Base-by-base conservation (phyloP, 2,888 invertebrate species). In the Apotomis turbidana region DNA sequence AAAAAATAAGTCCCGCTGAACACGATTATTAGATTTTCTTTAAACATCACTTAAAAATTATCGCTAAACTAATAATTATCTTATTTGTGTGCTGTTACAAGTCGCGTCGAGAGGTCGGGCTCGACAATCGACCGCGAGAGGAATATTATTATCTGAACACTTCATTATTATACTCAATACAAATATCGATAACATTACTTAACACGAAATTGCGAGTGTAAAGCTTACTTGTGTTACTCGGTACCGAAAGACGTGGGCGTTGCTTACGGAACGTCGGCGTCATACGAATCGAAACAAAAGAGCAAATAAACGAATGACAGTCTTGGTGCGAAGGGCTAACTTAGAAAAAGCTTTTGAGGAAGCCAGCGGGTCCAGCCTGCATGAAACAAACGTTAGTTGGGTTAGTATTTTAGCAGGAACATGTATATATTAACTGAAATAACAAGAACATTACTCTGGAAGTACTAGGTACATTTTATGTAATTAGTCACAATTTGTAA, bases 331-430 rank as follows among this genome's bases (percentile, higher is more conserved):
- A 87, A 90, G 89, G 87, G 87, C 84, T 90, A 91, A 91, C 88
- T 97, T 97, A 97, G 96, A 97, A 97, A 95, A 97, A 97, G 96
- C 97, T 97, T 95, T 97, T 97, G 93, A 97, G 96, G 96, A 97
- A 97, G 94, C 97, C 97, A 94, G 97, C 97, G 90, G 97, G 97
- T 93, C 97, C 97, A 94, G 97, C 97, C 97, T 97, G 87, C 83
- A 75, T 86, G 89, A 80, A 89, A 90, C 83, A 90, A 27, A 83
- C 90, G 66, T 66, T 66, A 66, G 66, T 66, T 1, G 85, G 79
- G 74, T 76, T 77, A 78, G 70, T 75, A 78, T 27, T 49, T 57
- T 54, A 61, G 60, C 63, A 68, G 3, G 41, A n/a, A 58, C 51
- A 15, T 27, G 38, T 13, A 52, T 5, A n/a, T 13, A 15, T 4